Percentiles rank a stretch among this genome's conserved stretches.
These are phyloP conservation scores for Notocelia uddmanniana DNA, from an alignment of 2,888 invertebrate genomes.

Conservation along the genomic window DNA sequence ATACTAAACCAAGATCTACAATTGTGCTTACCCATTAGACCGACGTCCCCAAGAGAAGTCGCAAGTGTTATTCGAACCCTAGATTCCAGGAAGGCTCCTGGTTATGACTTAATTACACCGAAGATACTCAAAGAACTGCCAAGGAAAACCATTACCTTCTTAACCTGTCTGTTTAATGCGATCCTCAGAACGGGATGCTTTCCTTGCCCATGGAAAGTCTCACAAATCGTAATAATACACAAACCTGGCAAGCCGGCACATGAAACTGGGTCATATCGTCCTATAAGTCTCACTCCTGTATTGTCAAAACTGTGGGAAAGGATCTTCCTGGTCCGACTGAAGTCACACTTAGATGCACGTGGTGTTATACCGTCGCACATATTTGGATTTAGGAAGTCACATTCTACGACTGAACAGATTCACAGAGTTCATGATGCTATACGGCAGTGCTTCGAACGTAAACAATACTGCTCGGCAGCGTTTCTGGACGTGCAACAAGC, in stretches of 20 bases:
- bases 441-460: constrained; percentile 43
- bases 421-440: constrained; percentile 46
- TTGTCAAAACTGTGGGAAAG: constrained; percentile 46
- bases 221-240: too few relatives aligned
- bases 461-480: constrained; percentile 43
- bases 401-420: constrained; percentile 48
- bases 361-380: constrained; percentile 47
- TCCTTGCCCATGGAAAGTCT: too few relatives aligned
- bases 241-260: too few relatives aligned
- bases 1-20: constrained; percentile 17
- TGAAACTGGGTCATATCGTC: too few relatives aligned
- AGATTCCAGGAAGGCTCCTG: constrained; percentile 6
- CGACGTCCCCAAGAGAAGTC: constrained; percentile 19
- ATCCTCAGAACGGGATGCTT: too few relatives aligned
- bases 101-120: too few relatives aligned
- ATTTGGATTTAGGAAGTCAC: constrained; percentile 47
- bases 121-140: too few relatives aligned
- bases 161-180: too few relatives aligned
- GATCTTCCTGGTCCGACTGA: constrained; percentile 30
- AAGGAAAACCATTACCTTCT: too few relatives aligned
- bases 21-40: constrained; percentile 3
- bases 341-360: constrained; percentile 32
- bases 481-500: too few relatives aligned
- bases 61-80: neutral
- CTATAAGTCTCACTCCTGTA: too few relatives aligned